Percentiles rank a stretch among this genome's conserved stretches.
Conservation (phyloP, 2,888 invertebrate genomes). For the Trichacis sp. region DNA sequence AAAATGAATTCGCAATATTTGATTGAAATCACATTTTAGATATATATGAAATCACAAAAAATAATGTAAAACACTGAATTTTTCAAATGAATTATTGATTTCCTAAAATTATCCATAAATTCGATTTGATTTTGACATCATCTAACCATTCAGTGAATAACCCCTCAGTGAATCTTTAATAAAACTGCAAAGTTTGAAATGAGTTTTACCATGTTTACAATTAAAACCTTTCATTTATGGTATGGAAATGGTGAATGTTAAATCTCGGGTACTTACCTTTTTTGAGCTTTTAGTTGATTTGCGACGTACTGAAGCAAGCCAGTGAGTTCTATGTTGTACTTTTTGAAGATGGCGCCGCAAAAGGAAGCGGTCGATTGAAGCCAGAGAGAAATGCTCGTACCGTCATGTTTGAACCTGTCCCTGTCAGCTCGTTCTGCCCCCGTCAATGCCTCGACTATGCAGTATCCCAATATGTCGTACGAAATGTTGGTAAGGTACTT, state of each 20-base stretch:
- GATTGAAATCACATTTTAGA: too few species aligned
- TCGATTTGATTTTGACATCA: too few species aligned
- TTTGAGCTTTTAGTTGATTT: constrained; percentile 95
- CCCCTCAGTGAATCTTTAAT: too few species aligned
- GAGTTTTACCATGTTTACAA: too few species aligned
- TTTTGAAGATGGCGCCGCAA: constrained; percentile 96
- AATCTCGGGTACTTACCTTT: constrained; percentile 76
- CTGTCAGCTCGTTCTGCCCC: constrained; percentile 74
- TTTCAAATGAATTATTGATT: too few species aligned
- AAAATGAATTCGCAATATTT: too few species aligned
- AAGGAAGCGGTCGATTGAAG: constrained; percentile 94
- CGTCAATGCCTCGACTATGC: constrained; percentile 92
- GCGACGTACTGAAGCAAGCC: constrained; percentile 97
- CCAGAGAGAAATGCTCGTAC: constrained; percentile 93
- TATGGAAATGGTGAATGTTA: too few species aligned
- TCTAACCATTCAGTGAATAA: too few species aligned
- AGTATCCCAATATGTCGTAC: constrained; percentile 95
- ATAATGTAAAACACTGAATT: too few species aligned
- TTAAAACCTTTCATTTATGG: too few species aligned
- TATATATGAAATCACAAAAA: too few species aligned
- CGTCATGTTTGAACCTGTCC: constrained; percentile 86
- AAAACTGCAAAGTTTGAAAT: too few species aligned
- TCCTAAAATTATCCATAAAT: background rate
- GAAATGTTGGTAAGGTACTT: constrained; percentile 93
- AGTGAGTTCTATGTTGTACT: constrained; percentile 95